phyloP scores from a whole-genome alignment of 2,888 invertebrate genomes.

The Busseola fusca region DNA sequence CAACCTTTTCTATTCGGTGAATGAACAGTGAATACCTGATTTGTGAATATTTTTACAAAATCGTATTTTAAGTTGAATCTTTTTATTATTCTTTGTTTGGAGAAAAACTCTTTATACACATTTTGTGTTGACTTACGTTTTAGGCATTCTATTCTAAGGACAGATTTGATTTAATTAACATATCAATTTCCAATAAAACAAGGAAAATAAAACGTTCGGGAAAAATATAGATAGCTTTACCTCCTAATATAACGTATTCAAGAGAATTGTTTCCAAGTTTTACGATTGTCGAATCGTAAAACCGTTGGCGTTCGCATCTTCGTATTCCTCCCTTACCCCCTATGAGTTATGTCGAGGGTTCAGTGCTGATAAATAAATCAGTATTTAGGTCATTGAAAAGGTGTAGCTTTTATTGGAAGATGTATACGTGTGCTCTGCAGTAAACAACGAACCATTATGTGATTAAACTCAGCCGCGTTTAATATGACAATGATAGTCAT shows the following conservation, averaged over 20 bases:
- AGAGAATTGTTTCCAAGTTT: conserved; percentile 73
- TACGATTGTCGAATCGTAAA: conserved; percentile 74
- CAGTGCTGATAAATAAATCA: conserved; percentile 76
- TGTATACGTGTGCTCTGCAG: conserved; percentile 62
- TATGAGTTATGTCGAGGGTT: conserved; percentile 72
- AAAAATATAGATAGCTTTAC: conserved; percentile 58
- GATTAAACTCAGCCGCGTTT: conserved; percentile 66
- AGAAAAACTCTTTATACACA: conserved; percentile 1
- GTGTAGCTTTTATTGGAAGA: conserved; percentile 69
- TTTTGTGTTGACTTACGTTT: conserved; percentile 10
- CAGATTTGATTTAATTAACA: conserved; percentile 35
- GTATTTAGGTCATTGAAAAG: conserved; percentile 74
- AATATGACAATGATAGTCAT: conserved; percentile 62
- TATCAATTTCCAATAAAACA: conserved; percentile 24
- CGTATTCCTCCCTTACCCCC: conserved; percentile 55
- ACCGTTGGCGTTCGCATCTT: conserved; percentile 64
- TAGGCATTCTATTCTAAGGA: conserved; percentile 1
- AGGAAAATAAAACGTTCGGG: conserved; percentile 37
- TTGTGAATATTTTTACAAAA: conserved; percentile 42
- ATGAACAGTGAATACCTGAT: conserved; percentile 40
- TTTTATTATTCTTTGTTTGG: conserved; percentile 25
- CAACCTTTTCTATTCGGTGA: conserved; percentile 36
- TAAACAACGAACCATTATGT: conserved; percentile 70
- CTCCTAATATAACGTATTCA: conserved; percentile 63
- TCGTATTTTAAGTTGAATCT: conserved; percentile 23